A percentile compares a stretch with the other conserved stretches of the same genome.
phyloP scores from a whole-genome alignment of 2,888 invertebrate species.

The Glaucopsyche alexis region DNA sequence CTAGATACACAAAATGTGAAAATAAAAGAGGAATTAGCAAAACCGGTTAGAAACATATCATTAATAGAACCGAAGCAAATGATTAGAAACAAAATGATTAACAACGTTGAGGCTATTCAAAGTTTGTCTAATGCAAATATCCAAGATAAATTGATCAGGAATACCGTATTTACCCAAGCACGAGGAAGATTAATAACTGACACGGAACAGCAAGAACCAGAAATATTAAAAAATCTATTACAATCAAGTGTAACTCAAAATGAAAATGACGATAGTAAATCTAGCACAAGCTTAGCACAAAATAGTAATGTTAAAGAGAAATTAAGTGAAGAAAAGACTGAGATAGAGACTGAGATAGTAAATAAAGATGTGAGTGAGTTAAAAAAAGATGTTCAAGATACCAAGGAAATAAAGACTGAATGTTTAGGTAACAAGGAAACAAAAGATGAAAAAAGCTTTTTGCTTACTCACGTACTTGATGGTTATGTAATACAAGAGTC shows the following conservation, averaged over 20 bases:
- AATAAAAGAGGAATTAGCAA: constrained; percentile 40
- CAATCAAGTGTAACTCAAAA: constrained; percentile 32
- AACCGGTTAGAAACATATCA: constrained; percentile 34
- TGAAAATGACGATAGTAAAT: neutral
- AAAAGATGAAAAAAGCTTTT: constrained; percentile 47
- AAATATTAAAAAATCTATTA: constrained; percentile 33
- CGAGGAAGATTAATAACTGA: constrained; percentile 60
- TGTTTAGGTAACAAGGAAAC: constrained; percentile 38
- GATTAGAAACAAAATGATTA: constrained; percentile 32
- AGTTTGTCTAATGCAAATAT: constrained; percentile 39
- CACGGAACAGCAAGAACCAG: constrained; percentile 44
- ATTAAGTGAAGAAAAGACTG: constrained; percentile 34
- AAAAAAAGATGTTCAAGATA: constrained; percentile 37
- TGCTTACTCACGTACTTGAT: constrained; percentile 68
- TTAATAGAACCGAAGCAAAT: constrained; percentile 35
- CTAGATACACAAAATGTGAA: constrained; percentile 39
- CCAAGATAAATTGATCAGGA: constrained; percentile 62
- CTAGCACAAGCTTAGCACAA: constrained; percentile 34
- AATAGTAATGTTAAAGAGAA: constrained; percentile 28
- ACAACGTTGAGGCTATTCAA: constrained; percentile 28
- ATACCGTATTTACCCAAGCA: constrained; percentile 69
- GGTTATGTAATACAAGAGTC: constrained; percentile 74
- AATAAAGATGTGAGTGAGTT: constrained; percentile 35
- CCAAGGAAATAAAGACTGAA: constrained; percentile 39
- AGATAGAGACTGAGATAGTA: constrained; percentile 34